These are phyloP conservation scores for Thaumatotibia leucotreta DNA, from an alignment of 1,140 invertebrate genomes.

Conservation along the genomic window DNA sequence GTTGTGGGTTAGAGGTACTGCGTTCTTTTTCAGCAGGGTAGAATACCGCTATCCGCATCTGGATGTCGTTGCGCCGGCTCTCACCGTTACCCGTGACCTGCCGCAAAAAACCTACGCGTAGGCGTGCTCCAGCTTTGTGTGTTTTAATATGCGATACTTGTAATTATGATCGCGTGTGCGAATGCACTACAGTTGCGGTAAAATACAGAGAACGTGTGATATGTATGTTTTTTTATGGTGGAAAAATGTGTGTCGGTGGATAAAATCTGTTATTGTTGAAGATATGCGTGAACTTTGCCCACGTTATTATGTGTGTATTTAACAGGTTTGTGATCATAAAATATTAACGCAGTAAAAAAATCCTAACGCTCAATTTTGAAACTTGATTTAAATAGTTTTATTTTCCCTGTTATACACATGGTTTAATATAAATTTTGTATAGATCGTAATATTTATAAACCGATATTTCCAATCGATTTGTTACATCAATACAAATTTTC, in stretches of 20 bases:
- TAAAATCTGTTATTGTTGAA: neutral
- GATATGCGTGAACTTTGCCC: too few species aligned
- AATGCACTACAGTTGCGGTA: slow-evolving; percentile 25
- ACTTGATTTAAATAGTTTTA: too few species aligned
- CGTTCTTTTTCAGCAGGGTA: slow-evolving; percentile 20
- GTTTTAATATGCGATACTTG: slow-evolving; percentile 39
- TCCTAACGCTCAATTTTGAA: too few species aligned
- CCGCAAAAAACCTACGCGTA: slow-evolving; percentile 47
- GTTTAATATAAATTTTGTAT: too few species aligned
- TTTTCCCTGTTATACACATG: too few species aligned
- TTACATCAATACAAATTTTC: too few species aligned
- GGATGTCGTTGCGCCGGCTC: slow-evolving; percentile 57
- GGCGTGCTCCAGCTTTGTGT: slow-evolving; percentile 47
- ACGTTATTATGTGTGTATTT: too few species aligned
- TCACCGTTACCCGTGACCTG: slow-evolving; percentile 62
- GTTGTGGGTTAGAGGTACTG: neutral
- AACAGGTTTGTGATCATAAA: too few species aligned
- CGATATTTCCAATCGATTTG: too few species aligned
- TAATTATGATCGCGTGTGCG: slow-evolving; percentile 46
- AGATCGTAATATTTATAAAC: too few species aligned
- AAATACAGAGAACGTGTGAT: slow-evolving; percentile 30
- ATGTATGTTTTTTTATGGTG: slow-evolving; percentile 16
- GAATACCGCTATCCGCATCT: slow-evolving; percentile 69
- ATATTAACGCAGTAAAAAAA: too few species aligned
- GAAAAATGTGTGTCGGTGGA: neutral